Conservation (phyloP, 1,140 invertebrate species). For the Arctopsyche grandis region DNA sequence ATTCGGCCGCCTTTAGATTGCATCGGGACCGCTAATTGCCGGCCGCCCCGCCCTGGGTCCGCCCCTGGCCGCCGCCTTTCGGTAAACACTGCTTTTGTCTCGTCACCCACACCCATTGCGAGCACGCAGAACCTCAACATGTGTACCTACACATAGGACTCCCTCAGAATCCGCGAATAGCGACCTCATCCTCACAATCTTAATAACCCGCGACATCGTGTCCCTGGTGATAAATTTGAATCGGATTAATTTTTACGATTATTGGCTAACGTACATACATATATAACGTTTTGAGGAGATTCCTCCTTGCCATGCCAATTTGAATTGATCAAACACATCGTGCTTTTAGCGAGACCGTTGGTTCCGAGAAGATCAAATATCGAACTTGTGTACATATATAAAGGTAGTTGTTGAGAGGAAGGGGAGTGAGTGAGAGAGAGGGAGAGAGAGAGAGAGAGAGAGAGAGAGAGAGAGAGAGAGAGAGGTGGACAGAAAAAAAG, state of each 20-base stretch:
- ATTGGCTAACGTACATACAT: background rate
- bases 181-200: background rate
- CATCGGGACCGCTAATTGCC: slow-evolving; percentile 48
- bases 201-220: background rate
- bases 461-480: background rate
- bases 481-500: background rate
- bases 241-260: slow-evolving; percentile 23
- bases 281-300: background rate
- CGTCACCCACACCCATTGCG: background rate
- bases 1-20: slow-evolving; percentile 47
- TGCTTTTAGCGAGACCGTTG: background rate
- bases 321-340: background rate
- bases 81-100: slow-evolving; percentile 1
- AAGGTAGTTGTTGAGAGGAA: background rate
- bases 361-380: slow-evolving; percentile 35
- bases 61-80: slow-evolving; percentile 32
- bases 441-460: background rate
- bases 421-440: background rate
- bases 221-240: slow-evolving; percentile 6
- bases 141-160: background rate
- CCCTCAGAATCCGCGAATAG: background rate
- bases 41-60: slow-evolving; percentile 39
- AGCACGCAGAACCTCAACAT: background rate
- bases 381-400: slow-evolving; percentile 14
- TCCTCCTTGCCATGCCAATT: background rate